Evolutionary conservation across 53 echinoderm and acorn worm genomes (phyloP).

Genomic region (Apostichopus leukothele): DNA sequence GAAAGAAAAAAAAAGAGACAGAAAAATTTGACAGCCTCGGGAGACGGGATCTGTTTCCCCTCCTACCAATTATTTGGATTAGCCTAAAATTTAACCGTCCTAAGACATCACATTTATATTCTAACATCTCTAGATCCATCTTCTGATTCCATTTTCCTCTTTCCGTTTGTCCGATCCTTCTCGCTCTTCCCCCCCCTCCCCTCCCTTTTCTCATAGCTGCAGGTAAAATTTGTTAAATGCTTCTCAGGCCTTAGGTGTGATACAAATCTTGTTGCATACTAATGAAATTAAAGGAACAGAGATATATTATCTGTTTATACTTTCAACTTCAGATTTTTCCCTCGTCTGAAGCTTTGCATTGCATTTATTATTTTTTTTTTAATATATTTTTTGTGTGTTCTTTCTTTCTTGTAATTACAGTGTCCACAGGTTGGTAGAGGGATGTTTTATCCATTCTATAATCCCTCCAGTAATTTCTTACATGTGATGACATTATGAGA

Average conservation of each 20-base stretch:
- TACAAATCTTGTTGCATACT: constrained; percentile 11
- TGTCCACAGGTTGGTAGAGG: background rate
- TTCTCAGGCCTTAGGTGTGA: background rate
- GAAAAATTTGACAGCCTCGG: background rate
- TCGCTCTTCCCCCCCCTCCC: too few species aligned
- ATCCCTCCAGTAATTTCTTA: background rate
- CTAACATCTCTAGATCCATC: too few species aligned
- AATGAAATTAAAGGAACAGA: constrained; percentile 8
- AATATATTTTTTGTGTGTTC: background rate
- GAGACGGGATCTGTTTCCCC: background rate
- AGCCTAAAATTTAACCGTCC: background rate
- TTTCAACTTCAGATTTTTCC: background rate
- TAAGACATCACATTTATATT: background rate
- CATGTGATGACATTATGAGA: background rate
- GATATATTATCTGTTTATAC: background rate
- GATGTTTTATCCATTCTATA: background rate
- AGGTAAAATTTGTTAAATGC: background rate
- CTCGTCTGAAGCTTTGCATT: background rate
- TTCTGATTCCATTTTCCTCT: too few species aligned
- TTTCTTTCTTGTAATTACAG: background rate
- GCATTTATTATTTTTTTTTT: background rate
- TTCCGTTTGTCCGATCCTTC: too few species aligned
- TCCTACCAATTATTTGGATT: constrained; percentile 15
- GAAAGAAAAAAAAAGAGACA: too few species aligned
- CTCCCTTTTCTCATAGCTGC: background rate